Percentiles rank a stretch among this genome's conserved stretches.
These are phyloP conservation scores for Sander lucioperca DNA, from an alignment of 2,113 vertebrate species.

Conservation along the genomic window DNA sequence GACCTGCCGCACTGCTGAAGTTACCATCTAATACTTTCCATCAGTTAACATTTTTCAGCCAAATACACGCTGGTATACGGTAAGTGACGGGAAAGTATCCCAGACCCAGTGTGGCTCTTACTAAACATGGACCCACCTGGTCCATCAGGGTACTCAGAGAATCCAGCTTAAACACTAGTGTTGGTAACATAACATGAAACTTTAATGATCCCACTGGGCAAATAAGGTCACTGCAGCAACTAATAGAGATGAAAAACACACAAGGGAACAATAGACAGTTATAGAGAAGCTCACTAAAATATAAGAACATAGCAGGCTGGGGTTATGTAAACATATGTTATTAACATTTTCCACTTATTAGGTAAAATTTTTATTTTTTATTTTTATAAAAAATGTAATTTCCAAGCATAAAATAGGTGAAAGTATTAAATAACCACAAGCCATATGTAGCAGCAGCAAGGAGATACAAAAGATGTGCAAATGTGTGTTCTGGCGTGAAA, in stretches of 20 bases:
- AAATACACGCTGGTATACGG: not conserved
- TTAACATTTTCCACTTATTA: not conserved
- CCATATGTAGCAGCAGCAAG: slow-evolving; percentile 1
- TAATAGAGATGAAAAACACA: not conserved
- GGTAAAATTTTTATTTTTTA: no score
- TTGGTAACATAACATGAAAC: not conserved
- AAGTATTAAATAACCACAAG: not conserved
- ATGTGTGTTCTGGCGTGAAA: not conserved
- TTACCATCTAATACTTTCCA: not conserved
- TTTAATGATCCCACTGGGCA: not conserved
- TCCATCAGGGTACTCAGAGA: not conserved
- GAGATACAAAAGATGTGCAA: not conserved
- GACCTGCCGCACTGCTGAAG: slow-evolving; percentile 4
- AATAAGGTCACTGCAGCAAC: not conserved
- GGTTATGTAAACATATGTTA: not conserved
- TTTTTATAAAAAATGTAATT: not conserved
- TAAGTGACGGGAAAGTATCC: not conserved
- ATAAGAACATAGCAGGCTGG: no score
- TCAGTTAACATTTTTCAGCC: slow-evolving; percentile 12
- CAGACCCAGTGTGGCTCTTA: not conserved
- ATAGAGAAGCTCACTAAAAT: not conserved
- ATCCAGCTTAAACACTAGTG: not conserved
- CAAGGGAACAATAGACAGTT: not conserved
- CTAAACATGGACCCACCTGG: not conserved
- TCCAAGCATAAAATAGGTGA: not conserved